These are phyloP conservation scores for Mesoligia furuncula DNA, from an alignment of 2,888 invertebrate genomes.

Conservation along the genomic window DNA sequence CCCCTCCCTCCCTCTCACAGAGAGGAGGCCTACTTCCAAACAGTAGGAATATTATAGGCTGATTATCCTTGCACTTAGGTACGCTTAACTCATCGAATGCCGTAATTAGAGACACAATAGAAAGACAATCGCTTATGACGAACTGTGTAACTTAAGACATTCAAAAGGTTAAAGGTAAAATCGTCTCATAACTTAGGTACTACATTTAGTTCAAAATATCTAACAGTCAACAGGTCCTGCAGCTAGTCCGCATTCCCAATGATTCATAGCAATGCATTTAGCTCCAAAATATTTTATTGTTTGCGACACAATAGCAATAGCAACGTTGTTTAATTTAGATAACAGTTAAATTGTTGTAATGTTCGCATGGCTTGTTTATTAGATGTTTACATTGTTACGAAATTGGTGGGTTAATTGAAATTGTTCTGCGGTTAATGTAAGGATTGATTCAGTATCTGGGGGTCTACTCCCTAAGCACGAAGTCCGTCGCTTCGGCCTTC, in stretches of 20 bases:
- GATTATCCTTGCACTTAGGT: too few species aligned
- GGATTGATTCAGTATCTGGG: not conserved
- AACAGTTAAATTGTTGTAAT: conserved; percentile 46
- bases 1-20: too few species aligned
- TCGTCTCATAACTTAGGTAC: not conserved
- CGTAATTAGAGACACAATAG: too few species aligned
- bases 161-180: not conserved
- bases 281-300: conserved; percentile 62
- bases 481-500: too few species aligned
- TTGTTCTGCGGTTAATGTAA: not conserved
- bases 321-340: conserved; percentile 48
- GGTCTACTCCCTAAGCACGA: too few species aligned
- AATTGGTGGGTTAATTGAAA: conserved; percentile 37
- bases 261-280: conserved; percentile 58
- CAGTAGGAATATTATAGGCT: too few species aligned
- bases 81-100: too few species aligned
- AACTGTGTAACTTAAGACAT: too few species aligned
- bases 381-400: conserved; percentile 28
- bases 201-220: conserved; percentile 22
- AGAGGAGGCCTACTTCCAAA: too few species aligned
- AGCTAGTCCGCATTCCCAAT: conserved; percentile 55
- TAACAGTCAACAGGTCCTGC: conserved; percentile 29
- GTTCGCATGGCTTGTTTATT: conserved; percentile 45
- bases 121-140: too few species aligned
- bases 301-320: conserved; percentile 60